Base-by-base conservation (phyloP, 2,888 invertebrate species). In the Eupithecia pulchellata region DNA sequence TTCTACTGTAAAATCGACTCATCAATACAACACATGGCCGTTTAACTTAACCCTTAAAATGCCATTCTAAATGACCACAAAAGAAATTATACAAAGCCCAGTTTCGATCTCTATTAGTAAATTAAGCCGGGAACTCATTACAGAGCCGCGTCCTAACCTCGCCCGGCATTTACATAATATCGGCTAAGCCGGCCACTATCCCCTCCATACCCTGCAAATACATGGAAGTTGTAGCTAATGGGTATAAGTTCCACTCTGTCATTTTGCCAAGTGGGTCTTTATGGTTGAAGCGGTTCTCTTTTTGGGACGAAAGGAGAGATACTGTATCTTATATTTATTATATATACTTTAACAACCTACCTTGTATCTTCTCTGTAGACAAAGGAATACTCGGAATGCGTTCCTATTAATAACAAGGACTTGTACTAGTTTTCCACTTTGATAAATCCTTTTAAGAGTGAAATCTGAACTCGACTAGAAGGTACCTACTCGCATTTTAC, bases 111-210 rank as follows among this genome's bases (percentile, higher is more conserved):
- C 66, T 58, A 66, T 68, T 63, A 72, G 66, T 65, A 66, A 68
- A 72, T 64, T 69, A 72, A 69, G 66, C 72, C 66, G 39, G 32
- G 36, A 72, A 72, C 68, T 72, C 68, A 42, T 69, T 64, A 69
- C 66, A 66, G 64, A 66, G 65, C 66, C 68, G 66, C 69, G 69
- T 30, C 30, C 66, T 66, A 66, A 47, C 69, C 72, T 67, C 57
- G 29, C 69, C 67, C 67, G 67, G 67, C 64, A 63, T 75, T 75
- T 69, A 66, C 75, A 75, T 75, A 72, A 69, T 71, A 69, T 71
- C 64, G 57, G 60, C 58, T 68, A 42, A 72, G 69, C 70, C 67
- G 58, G 39, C 64, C 67, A 73, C 73, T 75, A 71, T 71, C 32
- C 29, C 13, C 29, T 2, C 69, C 47, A 30, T 68, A 25, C 55